Evolutionary conservation across 1,140 invertebrate species (phyloP).

Genomic region (Cheumatopsyche charites): DNA sequence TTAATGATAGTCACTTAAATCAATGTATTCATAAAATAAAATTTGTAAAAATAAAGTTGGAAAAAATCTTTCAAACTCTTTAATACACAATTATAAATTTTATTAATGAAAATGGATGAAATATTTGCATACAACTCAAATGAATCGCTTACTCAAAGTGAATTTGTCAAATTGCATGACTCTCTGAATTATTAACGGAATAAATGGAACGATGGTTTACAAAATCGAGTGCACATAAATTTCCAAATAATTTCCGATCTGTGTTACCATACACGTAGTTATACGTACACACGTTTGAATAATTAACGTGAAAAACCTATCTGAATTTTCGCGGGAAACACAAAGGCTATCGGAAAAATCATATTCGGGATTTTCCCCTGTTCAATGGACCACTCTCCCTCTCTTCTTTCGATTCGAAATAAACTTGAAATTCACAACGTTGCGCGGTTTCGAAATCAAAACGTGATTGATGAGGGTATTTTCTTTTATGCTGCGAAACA

Average conservation of each 20-base stretch:
- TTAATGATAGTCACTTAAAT: no score
- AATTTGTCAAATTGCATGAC: no score
- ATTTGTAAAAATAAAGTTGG: no score
- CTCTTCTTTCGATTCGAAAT: neutral
- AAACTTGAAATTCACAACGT: slow-evolving; percentile 24
- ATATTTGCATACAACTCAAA: no score
- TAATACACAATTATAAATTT: no score
- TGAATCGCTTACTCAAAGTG: no score
- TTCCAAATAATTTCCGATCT: neutral
- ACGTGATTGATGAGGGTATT: slow-evolving; percentile 26
- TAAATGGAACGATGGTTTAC: no score
- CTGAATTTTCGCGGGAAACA: neutral
- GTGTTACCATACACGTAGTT: neutral
- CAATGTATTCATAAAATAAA: no score
- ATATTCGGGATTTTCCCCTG: neutral
- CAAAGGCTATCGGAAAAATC: slow-evolving; percentile 3
- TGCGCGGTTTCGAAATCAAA: slow-evolving; percentile 15
- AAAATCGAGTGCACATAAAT: no score
- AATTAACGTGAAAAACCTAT: neutral
- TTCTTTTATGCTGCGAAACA: slow-evolving; percentile 8
- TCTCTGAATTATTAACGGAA: no score
- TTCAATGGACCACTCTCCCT: neutral
- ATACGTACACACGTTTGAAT: neutral
- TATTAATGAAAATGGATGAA: no score
- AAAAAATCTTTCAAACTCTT: no score